Conservation (phyloP, 2,113 vertebrate species). For the Pogonocichla stellata region DNA sequence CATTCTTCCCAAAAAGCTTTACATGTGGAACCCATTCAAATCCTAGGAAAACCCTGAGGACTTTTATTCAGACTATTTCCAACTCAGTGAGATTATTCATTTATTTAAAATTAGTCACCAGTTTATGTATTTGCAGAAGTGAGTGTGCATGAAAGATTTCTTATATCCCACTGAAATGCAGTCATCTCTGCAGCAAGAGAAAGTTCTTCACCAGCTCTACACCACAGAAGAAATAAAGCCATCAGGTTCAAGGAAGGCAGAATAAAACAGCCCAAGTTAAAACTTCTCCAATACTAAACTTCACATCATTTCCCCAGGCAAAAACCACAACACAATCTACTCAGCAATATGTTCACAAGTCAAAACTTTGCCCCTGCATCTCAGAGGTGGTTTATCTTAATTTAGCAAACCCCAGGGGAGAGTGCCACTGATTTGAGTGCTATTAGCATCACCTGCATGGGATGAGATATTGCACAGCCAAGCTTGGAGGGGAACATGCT, state of each 20-base stretch:
- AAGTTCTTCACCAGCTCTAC: not conserved
- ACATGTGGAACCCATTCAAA: constrained; percentile 19
- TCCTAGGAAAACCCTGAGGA: not conserved
- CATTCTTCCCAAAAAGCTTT: not conserved
- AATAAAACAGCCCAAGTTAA: not conserved
- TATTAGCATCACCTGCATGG: not conserved
- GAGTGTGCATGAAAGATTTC: not conserved
- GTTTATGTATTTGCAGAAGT: not conserved
- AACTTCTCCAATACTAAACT: not conserved
- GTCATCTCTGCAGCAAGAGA: not conserved
- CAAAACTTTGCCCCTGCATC: not conserved
- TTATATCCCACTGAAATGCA: not conserved
- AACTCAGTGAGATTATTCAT: constrained; percentile 22
- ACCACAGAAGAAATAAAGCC: not conserved
- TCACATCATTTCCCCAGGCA: not conserved
- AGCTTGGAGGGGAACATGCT: not conserved
- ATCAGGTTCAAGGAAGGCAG: not conserved
- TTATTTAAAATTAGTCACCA: constrained; percentile 32
- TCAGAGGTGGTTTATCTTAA: not conserved
- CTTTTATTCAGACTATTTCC: not conserved
- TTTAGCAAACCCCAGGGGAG: not conserved
- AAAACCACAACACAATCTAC: not conserved
- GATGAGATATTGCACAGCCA: not conserved
- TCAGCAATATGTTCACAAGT: not conserved
- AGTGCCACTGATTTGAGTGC: not conserved